A percentile compares a stretch with the other conserved stretches of the same genome.
phyloP scores from a whole-genome alignment of 2,888 invertebrate species.

The Coleophora flavipennella region DNA sequence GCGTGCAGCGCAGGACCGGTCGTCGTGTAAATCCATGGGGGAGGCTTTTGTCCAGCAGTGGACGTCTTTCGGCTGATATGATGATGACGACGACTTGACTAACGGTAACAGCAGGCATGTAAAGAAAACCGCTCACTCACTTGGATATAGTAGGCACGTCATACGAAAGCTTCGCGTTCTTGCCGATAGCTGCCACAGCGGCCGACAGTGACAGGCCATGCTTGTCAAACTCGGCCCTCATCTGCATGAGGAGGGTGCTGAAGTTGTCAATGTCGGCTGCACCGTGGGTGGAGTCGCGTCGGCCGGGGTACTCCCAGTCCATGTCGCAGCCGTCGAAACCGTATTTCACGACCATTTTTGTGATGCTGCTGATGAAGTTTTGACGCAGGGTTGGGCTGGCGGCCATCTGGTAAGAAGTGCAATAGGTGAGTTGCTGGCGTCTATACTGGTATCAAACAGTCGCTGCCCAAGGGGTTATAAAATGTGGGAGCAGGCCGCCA shows the following conservation, averaged over 20 bases:
- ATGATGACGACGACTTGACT: too few relatives aligned
- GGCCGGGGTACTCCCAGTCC: constrained; percentile 13
- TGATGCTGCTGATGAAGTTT: constrained; percentile 70
- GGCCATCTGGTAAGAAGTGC: constrained; percentile 49
- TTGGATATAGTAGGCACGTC: constrained; percentile 69
- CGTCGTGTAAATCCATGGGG: too few relatives aligned
- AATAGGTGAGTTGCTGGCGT: too few relatives aligned
- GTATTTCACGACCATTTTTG: constrained; percentile 54
- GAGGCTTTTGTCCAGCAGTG: too few relatives aligned
- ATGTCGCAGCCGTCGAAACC: background rate
- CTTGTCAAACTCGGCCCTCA: constrained; percentile 45
- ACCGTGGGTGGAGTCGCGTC: constrained; percentile 60
- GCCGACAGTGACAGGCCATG: constrained; percentile 69
- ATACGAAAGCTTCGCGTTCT: constrained; percentile 69
- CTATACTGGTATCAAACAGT: too few relatives aligned
- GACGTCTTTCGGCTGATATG: too few relatives aligned
- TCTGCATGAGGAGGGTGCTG: constrained; percentile 64
- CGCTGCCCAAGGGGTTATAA: too few relatives aligned
- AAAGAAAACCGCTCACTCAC: constrained; percentile 44
- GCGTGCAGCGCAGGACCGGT: too few relatives aligned
- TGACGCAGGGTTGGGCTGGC: constrained; percentile 47
- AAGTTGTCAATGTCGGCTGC: constrained; percentile 64
- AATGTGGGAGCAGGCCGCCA: too few relatives aligned
- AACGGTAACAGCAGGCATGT: too few relatives aligned
- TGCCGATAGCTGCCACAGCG: constrained; percentile 71